Conservation (phyloP, 2,888 invertebrate species). For the Cheilosia vernalis region DNA sequence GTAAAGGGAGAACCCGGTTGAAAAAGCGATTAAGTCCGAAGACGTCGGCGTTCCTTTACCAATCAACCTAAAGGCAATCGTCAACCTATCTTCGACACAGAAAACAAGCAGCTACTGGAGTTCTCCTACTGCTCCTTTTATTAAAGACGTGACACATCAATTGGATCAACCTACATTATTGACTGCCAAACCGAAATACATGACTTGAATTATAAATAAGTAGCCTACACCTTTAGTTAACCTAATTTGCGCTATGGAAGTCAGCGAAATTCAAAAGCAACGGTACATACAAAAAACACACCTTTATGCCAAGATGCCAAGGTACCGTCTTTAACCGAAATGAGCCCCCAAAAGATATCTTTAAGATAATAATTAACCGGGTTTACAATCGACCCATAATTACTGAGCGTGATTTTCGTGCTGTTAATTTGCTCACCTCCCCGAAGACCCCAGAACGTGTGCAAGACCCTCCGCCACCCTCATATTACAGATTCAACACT, state of each 20-base stretch:
- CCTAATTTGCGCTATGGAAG: neutral
- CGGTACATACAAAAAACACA: neutral
- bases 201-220: neutral
- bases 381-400: constrained; percentile 49
- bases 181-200: too few species aligned
- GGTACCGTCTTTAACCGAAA: neutral
- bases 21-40: too few species aligned
- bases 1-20: too few species aligned
- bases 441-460: constrained; percentile 2
- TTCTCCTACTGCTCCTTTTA: too few species aligned
- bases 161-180: too few species aligned
- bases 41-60: too few species aligned
- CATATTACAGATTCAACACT: too few species aligned
- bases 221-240: neutral
- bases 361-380: constrained; percentile 46
- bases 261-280: neutral
- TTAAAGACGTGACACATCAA: too few species aligned
- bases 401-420: constrained; percentile 53
- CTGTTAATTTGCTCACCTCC: constrained; percentile 40
- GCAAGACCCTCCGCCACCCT: neutral
- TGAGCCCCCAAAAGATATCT: neutral
- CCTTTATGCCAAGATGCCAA: neutral
- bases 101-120: too few species aligned
- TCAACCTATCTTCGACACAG: too few species aligned
- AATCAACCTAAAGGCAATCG: too few species aligned